Evolutionary conservation across 1,140 invertebrate species (phyloP).

Genomic region (Akabosia matsudoensis): DNA sequence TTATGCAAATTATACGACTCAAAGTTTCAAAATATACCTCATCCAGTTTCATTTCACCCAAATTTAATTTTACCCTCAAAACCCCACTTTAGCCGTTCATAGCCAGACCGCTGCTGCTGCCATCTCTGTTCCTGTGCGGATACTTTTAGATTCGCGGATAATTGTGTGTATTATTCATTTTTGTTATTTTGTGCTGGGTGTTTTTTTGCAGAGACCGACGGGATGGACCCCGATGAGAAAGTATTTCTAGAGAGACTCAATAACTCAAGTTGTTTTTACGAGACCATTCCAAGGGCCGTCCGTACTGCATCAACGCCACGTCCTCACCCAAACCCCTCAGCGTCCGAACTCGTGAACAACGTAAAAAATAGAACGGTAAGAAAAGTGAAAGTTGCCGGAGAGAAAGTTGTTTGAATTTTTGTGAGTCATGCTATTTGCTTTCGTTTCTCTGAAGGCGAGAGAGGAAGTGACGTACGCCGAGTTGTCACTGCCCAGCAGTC

Average conservation of each 20-base stretch:
- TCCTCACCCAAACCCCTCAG: constrained; percentile 39
- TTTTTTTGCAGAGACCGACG: constrained; percentile 40
- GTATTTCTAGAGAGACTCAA: constrained; percentile 46
- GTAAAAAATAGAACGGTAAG: constrained; percentile 39
- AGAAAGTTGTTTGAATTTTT: too few relatives aligned
- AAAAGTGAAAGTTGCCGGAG: too few relatives aligned
- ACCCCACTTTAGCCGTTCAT: too few relatives aligned
- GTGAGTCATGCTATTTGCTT: too few relatives aligned
- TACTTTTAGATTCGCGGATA: too few relatives aligned
- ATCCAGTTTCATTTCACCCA: too few relatives aligned
- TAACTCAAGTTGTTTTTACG: constrained; percentile 45
- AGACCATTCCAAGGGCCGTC: constrained; percentile 46
- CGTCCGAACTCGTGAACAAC: constrained; percentile 45
- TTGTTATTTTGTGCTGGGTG: background rate
- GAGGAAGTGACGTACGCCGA: constrained; percentile 62
- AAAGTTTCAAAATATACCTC: too few relatives aligned
- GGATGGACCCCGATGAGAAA: constrained; percentile 47
- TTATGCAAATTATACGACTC: too few relatives aligned
- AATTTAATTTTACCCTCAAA: too few relatives aligned
- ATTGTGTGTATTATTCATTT: too few relatives aligned
- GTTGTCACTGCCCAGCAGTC: constrained; percentile 53
- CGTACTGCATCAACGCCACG: constrained; percentile 30
- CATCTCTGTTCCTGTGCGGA: too few relatives aligned
- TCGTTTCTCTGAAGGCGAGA: constrained; percentile 34
- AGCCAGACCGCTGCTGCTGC: too few relatives aligned